Conservation (phyloP, 2,888 invertebrate genomes). For the Drosophila emarginata region DNA sequence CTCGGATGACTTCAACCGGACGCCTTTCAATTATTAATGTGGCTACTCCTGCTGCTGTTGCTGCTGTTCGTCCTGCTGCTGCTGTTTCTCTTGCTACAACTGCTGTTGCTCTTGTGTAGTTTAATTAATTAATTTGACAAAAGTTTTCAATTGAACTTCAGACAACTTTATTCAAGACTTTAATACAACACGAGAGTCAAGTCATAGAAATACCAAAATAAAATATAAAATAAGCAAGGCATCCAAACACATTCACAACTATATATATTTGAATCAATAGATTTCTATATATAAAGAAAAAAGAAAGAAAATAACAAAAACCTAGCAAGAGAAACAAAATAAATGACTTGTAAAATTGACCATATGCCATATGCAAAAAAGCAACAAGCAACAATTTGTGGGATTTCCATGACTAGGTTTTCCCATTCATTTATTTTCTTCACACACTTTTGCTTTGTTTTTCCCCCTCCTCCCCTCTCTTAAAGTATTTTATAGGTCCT, state of each 20-base stretch:
- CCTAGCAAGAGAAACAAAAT: conserved; percentile 36
- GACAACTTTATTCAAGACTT: conserved; percentile 42
- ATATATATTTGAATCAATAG: conserved; percentile 30
- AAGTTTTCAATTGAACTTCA: conserved; percentile 69
- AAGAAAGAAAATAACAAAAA: conserved; percentile 25
- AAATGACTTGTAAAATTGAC: conserved; percentile 49
- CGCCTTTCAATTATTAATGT: conserved; percentile 73
- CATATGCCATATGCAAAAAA: conserved; percentile 2
- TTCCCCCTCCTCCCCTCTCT: no score
- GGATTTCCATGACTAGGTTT: neutral
- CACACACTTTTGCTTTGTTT: no score
- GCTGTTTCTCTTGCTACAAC: neutral
- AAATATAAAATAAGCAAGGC: neutral
- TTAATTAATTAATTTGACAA: conserved; percentile 76
- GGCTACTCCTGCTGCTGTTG: conserved; percentile 31
- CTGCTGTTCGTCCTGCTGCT: conserved; percentile 2
- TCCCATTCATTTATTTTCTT: no score
- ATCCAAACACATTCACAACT: neutral
- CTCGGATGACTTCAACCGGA: conserved; percentile 60
- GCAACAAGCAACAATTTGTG: conserved; percentile 1
- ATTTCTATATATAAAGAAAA: conserved; percentile 10
- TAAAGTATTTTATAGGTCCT: no score
- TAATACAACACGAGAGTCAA: conserved; percentile 29
- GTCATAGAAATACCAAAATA: conserved; percentile 15
- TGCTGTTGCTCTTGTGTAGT: conserved; percentile 47